phyloP scores from a whole-genome alignment of 2,888 invertebrate species.

The Euzophera pinguis region DNA sequence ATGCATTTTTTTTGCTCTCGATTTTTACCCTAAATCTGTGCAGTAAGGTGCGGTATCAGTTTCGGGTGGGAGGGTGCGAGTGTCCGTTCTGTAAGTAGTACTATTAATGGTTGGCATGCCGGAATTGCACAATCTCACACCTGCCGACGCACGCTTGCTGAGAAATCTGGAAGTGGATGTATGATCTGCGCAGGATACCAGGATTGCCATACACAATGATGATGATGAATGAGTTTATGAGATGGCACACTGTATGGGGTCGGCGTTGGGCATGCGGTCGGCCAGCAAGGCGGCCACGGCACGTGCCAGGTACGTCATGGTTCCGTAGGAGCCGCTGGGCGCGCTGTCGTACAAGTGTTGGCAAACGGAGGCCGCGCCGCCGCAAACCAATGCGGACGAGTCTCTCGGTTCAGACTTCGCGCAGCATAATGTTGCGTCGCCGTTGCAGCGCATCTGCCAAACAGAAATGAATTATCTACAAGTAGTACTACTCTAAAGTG shows the following conservation, averaged over 20 bases:
- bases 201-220: no score
- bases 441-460: slow-evolving; percentile 87
- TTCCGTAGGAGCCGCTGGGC: slow-evolving; percentile 97
- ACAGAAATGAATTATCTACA: not conserved
- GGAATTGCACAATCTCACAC: no score
- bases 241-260: slow-evolving; percentile 90
- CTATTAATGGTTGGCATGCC: no score
- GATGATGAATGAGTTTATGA: slow-evolving; percentile 75
- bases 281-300: slow-evolving; percentile 86
- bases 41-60: no score
- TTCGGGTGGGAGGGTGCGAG: no score
- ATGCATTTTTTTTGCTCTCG: no score
- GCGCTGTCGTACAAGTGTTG: slow-evolving; percentile 99
- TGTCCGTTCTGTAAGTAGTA: no score
- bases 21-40: no score
- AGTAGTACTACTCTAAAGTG: no score
- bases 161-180: no score
- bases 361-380: slow-evolving; percentile 97
- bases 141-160: no score
- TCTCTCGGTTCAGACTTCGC: slow-evolving; percentile 83
- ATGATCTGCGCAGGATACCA: no score
- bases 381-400: slow-evolving; percentile 85
- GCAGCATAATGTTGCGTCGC: slow-evolving; percentile 96
- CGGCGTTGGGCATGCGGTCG: slow-evolving; percentile 86
- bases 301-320: slow-evolving; percentile 97